Evolutionary conservation across 2,113 vertebrate species (phyloP), one percentile per base, ranked within the genome.

Genomic region (Eublepharis macularius): DNA sequence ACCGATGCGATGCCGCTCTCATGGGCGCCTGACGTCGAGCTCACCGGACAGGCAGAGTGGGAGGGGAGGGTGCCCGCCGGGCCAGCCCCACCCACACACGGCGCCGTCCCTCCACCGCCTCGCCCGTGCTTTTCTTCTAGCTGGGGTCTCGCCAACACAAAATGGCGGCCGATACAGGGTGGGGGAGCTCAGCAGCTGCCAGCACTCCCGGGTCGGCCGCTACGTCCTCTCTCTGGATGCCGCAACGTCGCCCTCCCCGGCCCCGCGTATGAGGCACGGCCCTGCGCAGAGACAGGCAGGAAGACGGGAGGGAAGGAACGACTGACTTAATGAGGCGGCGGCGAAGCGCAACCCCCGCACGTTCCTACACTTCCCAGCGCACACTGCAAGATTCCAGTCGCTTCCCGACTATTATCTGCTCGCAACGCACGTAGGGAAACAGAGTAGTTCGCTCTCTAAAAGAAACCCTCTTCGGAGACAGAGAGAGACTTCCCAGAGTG

Each of bases 331-430:
- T 7, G 60, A 5, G 9, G 60, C 60, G 60, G 19, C 60, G 60
- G 36, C 21, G 9, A 9, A n/a, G 45, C 19, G 1, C 26, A 29
- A 5, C 21, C 17, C 19, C 2, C 29, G 1, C 0, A 1, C 47
- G 1, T 5, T 54, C 84, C 90, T 91, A 91, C 87, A 41, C 21
- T 75, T 82, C 87, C 90, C 90, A 51, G 36, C 29, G 24, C 1
- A 49, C 80, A 21, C 2, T 17, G 83, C 34, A 47, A n/a, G 12
- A 21, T 3, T 26, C 16, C 16, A 6, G 2, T 34, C 36, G 43
- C 36, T 65, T 69, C 86, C 17, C 60, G 34, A 34, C 45, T 0
- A 47, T 82, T 70, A 77, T 88, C 26, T 36, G 70, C 81, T 81
- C 84, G 72, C 70, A 1, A 13, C 0, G 3, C 36, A 57, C 32